Evolutionary conservation across 2,113 vertebrate genomes (phyloP).

Genomic region (Phalacrocorax carbo): DNA sequence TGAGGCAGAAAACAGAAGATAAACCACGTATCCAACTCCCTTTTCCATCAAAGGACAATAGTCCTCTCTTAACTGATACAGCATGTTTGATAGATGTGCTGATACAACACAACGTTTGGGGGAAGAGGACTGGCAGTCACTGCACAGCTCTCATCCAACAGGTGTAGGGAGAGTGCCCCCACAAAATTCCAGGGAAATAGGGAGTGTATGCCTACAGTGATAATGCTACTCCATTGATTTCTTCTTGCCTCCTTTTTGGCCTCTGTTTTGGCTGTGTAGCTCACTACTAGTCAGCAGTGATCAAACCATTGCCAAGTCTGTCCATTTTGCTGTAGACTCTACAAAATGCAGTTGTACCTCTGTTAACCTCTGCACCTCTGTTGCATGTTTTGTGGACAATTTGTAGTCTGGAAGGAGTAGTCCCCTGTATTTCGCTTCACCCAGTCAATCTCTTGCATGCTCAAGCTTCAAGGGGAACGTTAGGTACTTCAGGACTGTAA

Average conservation of each 20-base stretch:
- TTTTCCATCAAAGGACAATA: background rate
- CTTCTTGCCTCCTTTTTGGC: background rate
- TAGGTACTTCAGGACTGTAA: background rate
- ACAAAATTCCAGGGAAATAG: too few relatives aligned
- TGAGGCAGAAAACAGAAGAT: background rate
- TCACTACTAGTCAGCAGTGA: background rate
- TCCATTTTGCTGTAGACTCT: background rate
- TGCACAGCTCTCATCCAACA: background rate
- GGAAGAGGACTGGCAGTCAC: background rate
- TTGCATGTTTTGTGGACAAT: rapidly evolving
- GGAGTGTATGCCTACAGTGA: background rate
- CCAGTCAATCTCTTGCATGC: background rate
- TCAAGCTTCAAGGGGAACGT: background rate
- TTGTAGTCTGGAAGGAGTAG: background rate
- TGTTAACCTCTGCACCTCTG: background rate
- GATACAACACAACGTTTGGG: background rate
- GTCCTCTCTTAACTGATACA: background rate
- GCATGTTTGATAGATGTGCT: background rate
- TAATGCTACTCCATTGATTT: background rate
- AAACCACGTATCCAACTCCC: background rate
- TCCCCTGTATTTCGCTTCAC: rapidly evolving
- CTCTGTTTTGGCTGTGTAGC: background rate
- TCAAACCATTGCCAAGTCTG: background rate
- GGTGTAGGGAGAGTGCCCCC: rapidly evolving
- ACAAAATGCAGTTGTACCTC: background rate